These are phyloP conservation scores for Pharmacophagus antenor DNA, from an alignment of 2,888 invertebrate genomes.

Conservation along the genomic window DNA sequence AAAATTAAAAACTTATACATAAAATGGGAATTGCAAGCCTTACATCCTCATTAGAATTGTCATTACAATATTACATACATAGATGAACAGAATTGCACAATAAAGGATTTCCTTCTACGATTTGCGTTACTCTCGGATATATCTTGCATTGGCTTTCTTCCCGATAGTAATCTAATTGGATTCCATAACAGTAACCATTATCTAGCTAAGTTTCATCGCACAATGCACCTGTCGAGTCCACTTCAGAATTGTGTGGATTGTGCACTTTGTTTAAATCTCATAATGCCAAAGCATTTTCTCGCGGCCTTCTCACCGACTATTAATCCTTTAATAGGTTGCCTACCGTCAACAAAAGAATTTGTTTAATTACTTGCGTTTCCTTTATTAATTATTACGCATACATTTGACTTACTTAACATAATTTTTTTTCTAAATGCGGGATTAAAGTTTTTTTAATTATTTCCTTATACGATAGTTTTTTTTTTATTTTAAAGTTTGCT, in stretches of 20 bases:
- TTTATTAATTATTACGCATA: too few species aligned
- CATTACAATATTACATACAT: too few species aligned
- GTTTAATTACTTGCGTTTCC: background rate
- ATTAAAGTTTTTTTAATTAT: too few species aligned
- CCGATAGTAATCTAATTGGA: slow-evolving; percentile 17
- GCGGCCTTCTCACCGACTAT: background rate
- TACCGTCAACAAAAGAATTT: background rate
- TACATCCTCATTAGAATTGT: too few species aligned
- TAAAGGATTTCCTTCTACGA: background rate
- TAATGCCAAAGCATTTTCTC: slow-evolving; percentile 2
- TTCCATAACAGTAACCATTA: slow-evolving; percentile 42
- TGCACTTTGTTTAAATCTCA: slow-evolving; percentile 35
- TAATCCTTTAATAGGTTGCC: background rate
- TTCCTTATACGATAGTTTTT: too few species aligned
- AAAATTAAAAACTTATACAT: too few species aligned
- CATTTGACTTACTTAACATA: too few species aligned
- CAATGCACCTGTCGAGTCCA: slow-evolving; percentile 56
- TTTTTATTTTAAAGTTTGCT: too few species aligned
- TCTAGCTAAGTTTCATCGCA: slow-evolving; percentile 43
- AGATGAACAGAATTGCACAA: background rate
- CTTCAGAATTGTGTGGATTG: slow-evolving; percentile 46
- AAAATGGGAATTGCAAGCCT: too few species aligned
- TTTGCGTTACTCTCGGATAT: background rate
- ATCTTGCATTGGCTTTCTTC: slow-evolving; percentile 19
- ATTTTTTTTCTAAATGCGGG: too few species aligned